Evolutionary conservation across 53 echinoderm and acorn worm species (phyloP), one percentile per base, ranked within the genome.

Genomic region (Hippasteria phrygiana): DNA sequence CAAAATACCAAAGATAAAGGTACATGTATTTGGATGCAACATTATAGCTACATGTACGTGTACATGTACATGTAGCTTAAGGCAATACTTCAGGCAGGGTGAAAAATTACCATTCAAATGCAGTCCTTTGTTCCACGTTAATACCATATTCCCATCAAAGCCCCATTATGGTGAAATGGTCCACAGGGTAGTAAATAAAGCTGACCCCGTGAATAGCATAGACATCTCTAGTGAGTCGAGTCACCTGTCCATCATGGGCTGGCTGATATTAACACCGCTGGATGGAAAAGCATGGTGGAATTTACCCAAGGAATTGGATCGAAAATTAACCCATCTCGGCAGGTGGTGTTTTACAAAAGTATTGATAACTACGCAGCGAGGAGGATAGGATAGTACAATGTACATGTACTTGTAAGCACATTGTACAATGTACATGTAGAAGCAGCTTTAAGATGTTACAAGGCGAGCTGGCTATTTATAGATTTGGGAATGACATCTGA

Each of bases 321-420:
- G 43, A 72, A 72, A 72, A 72, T 72, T 72, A 72, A 72, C 73
- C 43, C 41, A 40, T 14, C 43, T 72, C 20, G 40, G 73, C 73
- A 72, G 73, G 73, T 72, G 73, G 67, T 40, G 43, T n/a, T 72
- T 72, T 22, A 31, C 43, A 40, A 20, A 42, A 41, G 73, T 22
- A 40, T 24, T 72, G 73, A 72, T 72, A 43, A 42, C 42, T 72
- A 72, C 35, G 26, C 67, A 35, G 67, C 32, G 35, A 47, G 14
- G 2, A 4, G 35, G 13, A 35, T 13, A 35, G 10, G 59, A 59
- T 4, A 20, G 59, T 59, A 24, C 6, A 14, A 17, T 24, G 59
- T 59, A 7, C 59, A 59, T 59, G 59, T 26, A 59, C 59, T 24
- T n/a, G n/a, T n/a, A n/a, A n/a, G n/a, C n/a, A n/a, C n/a, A n/a